Percentiles rank a stretch among this genome's conserved stretches.
Evolutionary conservation across 2,113 vertebrate species (phyloP).

Genomic region (Columba janthina): DNA sequence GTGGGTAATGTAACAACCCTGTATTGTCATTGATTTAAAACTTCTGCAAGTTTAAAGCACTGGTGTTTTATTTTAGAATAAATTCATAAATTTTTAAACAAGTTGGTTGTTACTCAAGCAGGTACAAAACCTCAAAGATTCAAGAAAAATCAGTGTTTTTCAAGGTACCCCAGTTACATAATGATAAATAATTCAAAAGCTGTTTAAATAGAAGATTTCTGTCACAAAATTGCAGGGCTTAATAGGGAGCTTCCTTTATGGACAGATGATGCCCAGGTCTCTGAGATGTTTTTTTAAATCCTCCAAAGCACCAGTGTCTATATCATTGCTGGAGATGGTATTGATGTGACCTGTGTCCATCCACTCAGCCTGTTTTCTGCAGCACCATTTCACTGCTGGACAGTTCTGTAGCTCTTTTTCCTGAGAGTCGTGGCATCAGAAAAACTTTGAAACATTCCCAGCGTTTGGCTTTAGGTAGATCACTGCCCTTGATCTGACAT

Average conservation of each 20-base stretch:
- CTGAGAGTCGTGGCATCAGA: neutral
- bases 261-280: neutral
- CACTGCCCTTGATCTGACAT: neutral
- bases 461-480: neutral
- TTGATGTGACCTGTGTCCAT: neutral
- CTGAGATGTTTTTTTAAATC: neutral
- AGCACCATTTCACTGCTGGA: neutral
- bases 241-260: neutral
- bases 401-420: neutral
- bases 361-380: neutral
- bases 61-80: neutral
- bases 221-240: neutral
- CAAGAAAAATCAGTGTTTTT: neutral
- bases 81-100: neutral
- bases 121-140: neutral
- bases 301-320: neutral
- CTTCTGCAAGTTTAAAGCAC: constrained; percentile 15
- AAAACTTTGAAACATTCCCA: neutral
- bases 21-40: neutral
- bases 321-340: neutral
- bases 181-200: neutral
- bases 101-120: neutral
- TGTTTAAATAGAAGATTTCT: neutral
- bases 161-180: neutral
- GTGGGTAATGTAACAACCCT: neutral